A percentile compares a stretch with the other conserved stretches of the same genome.
Conservation (phyloP, 2,113 vertebrate genomes). For the Merops nubicus region DNA sequence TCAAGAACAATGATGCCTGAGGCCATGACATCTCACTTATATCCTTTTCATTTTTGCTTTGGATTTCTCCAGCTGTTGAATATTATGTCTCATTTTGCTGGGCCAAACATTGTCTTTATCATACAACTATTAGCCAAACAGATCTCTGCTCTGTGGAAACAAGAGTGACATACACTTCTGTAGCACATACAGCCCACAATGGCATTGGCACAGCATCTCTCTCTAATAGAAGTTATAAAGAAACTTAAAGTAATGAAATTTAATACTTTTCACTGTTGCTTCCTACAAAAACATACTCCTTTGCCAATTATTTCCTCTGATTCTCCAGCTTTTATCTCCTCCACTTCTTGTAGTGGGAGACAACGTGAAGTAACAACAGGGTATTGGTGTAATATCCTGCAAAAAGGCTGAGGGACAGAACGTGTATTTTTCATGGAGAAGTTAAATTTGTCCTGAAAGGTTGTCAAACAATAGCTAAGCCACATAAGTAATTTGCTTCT, state of each 20-base stretch:
- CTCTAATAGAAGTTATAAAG: neutral
- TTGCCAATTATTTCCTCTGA: neutral
- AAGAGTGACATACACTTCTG: rapidly evolving
- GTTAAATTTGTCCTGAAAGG: neutral
- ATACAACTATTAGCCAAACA: neutral
- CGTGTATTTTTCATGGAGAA: neutral
- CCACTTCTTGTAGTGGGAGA: neutral
- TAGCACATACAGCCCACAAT: neutral
- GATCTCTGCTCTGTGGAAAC: neutral
- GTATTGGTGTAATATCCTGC: neutral
- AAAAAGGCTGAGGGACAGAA: neutral
- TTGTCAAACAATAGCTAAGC: neutral
- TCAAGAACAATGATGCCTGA: neutral
- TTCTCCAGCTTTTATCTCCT: neutral
- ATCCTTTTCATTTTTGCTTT: neutral
- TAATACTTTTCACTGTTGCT: neutral
- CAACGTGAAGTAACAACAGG: neutral
- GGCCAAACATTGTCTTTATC: neutral
- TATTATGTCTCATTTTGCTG: neutral
- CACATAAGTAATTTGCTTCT: neutral
- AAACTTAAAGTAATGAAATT: neutral
- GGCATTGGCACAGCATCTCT: neutral
- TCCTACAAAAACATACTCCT: neutral
- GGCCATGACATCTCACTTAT: neutral
- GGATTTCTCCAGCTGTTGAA: neutral